phyloP scores from a whole-genome alignment of 2,888 invertebrate species.

The Lathronympha strigana region DNA sequence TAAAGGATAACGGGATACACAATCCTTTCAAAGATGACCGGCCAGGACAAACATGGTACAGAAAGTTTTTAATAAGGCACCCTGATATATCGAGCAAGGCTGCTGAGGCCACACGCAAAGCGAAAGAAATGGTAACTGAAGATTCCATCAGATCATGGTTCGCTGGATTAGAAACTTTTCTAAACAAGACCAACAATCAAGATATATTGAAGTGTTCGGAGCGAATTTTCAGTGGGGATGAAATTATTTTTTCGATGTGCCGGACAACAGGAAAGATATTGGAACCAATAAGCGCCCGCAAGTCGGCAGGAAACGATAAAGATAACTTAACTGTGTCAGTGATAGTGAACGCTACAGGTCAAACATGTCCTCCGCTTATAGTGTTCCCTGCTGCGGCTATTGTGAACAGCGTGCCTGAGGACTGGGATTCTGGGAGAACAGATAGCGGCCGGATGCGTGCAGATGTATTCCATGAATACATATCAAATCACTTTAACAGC shows the following conservation, averaged over 20 bases:
- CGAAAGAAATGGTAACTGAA: slow-evolving; percentile 20
- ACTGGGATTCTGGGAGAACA: slow-evolving; percentile 48
- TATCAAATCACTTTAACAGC: slow-evolving; percentile 47
- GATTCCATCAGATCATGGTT: no score
- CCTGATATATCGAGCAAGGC: slow-evolving; percentile 22
- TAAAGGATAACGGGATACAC: slow-evolving; percentile 10
- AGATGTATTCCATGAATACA: slow-evolving; percentile 51
- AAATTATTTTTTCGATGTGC: slow-evolving; percentile 47
- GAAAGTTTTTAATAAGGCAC: slow-evolving; percentile 35
- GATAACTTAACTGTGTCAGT: slow-evolving; percentile 52
- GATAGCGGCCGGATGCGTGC: slow-evolving; percentile 47
- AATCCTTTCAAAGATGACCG: slow-evolving; percentile 34
- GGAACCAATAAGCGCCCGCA: slow-evolving; percentile 46
- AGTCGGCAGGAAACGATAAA: slow-evolving; percentile 50
- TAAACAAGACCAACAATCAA: no score
- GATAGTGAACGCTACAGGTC: slow-evolving; percentile 48
- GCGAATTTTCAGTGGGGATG: slow-evolving; percentile 44
- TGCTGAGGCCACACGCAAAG: slow-evolving; percentile 39
- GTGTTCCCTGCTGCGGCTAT: slow-evolving; percentile 40
- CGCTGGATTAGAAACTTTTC: no score
- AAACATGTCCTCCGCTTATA: slow-evolving; percentile 45
- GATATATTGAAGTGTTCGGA: slow-evolving; percentile 14
- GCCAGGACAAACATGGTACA: slow-evolving; percentile 38
- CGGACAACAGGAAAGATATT: slow-evolving; percentile 47
- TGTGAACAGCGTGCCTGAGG: slow-evolving; percentile 45